Evolutionary conservation across 2,797 vertebrate species (phyloP).

Genomic region (Epinephelus awoara): DNA sequence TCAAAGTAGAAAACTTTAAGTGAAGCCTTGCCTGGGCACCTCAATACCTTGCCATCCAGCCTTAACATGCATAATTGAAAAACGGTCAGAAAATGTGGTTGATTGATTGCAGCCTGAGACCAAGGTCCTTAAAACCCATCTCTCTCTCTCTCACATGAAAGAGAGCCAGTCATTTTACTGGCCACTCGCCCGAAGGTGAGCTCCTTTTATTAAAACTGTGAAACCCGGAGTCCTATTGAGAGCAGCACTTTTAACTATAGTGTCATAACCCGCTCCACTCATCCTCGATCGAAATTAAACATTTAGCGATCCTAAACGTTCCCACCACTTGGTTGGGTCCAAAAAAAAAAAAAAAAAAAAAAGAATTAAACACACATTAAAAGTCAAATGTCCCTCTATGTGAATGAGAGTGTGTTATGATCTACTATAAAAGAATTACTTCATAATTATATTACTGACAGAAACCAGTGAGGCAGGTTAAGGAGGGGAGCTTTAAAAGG

Average conservation of each 20-base stretch:
- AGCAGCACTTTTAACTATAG: slow-evolving; percentile 68
- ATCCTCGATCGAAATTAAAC: slow-evolving; percentile 71
- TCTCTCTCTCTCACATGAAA: slow-evolving; percentile 59
- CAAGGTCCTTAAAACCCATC: slow-evolving; percentile 58
- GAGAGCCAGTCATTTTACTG: slow-evolving; percentile 73
- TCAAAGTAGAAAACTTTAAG: slow-evolving; percentile 52
- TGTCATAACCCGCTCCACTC: slow-evolving; percentile 61
- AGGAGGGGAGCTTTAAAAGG: slow-evolving; percentile 25
- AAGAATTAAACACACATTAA: slow-evolving; percentile 62
- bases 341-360: slow-evolving; percentile 53
- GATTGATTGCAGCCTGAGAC: slow-evolving; percentile 77
- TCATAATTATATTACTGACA: slow-evolving; percentile 53
- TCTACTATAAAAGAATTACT: slow-evolving; percentile 50
- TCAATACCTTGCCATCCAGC: slow-evolving; percentile 46
- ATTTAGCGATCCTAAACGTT: slow-evolving; percentile 70
- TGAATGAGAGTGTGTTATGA: slow-evolving; percentile 58
- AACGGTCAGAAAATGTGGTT: slow-evolving; percentile 64
- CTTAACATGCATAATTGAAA: slow-evolving; percentile 72
- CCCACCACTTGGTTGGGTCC: slow-evolving; percentile 13
- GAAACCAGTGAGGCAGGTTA: slow-evolving; percentile 41
- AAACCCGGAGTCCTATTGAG: slow-evolving; percentile 65
- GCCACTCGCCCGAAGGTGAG: slow-evolving; percentile 66
- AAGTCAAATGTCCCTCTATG: slow-evolving; percentile 61
- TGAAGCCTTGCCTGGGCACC: slow-evolving; percentile 25
- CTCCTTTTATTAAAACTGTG: slow-evolving; percentile 72